These are phyloP conservation scores for Excalfactoria chinensis DNA, from an alignment of 2,113 vertebrate genomes.

Conservation along the genomic window DNA sequence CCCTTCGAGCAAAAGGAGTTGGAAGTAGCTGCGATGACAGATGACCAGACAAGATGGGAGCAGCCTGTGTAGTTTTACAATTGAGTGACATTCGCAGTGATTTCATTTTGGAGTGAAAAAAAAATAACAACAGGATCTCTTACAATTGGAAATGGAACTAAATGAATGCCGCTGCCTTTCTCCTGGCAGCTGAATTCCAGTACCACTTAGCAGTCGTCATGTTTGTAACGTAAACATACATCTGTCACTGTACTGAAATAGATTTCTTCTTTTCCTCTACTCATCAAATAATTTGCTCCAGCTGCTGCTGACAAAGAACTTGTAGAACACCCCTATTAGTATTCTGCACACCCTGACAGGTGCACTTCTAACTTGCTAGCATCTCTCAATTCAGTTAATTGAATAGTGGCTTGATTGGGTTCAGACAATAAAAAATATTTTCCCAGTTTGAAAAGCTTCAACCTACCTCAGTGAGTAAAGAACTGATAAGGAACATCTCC, in stretches of 20 bases:
- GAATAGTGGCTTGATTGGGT: neutral
- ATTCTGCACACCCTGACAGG: conserved; percentile 25
- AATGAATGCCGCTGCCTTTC: conserved; percentile 34
- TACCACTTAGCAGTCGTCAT: neutral
- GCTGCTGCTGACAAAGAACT: conserved; percentile 54
- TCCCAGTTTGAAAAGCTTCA: conserved; percentile 17
- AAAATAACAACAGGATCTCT: neutral
- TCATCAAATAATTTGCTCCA: conserved; percentile 51
- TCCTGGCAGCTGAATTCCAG: conserved; percentile 47
- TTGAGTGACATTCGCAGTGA: conserved; percentile 1
- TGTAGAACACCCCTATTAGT: conserved; percentile 13
- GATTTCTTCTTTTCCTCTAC: conserved; percentile 22
- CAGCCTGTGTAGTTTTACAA: neutral
- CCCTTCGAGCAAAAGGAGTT: neutral
- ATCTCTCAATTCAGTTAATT: conserved; percentile 35
- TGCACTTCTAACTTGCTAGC: conserved; percentile 18
- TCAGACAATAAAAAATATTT: neutral
- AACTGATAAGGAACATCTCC: neutral
- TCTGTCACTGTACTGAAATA: conserved; percentile 28
- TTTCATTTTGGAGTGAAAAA: neutral
- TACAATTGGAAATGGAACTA: conserved; percentile 33
- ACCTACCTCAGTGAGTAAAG: neutral
- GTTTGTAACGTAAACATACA: conserved; percentile 61
- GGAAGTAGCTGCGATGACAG: neutral
- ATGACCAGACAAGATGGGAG: neutral